Percentiles rank a stretch among this genome's conserved stretches.
phyloP scores from a whole-genome alignment of 2,797 vertebrate genomes.

The Cyclura pinguis region DNA sequence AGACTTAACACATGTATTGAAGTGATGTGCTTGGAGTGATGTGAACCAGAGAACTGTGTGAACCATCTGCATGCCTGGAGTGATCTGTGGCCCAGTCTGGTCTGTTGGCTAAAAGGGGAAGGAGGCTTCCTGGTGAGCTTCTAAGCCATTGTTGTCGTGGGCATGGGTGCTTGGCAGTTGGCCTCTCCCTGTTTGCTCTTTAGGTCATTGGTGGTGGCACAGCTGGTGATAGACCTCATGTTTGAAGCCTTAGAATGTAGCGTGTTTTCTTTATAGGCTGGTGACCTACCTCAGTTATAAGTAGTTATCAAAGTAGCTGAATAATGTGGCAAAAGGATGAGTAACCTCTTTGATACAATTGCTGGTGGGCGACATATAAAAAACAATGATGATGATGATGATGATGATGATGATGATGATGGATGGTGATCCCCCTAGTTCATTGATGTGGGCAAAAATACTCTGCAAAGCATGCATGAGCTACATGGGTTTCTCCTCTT shows the following conservation, averaged over 20 bases:
- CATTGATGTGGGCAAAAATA: background rate
- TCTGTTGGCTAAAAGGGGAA: background rate
- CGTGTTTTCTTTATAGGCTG: conserved; percentile 36
- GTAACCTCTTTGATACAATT: background rate
- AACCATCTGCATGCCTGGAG: too few relatives aligned
- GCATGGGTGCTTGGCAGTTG: background rate
- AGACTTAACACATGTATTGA: background rate
- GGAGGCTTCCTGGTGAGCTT: background rate
- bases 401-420: too few relatives aligned
- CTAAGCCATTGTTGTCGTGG: background rate
- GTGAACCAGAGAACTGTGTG: background rate
- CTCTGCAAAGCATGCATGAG: too few relatives aligned
- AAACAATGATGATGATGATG: background rate
- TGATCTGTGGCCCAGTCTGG: too few relatives aligned
- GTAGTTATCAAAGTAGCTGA: conserved; percentile 71
- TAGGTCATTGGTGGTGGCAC: conserved; percentile 1
- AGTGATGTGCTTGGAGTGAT: too few relatives aligned
- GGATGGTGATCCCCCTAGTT: background rate
- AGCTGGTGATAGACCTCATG: conserved; percentile 28
- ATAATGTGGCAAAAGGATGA: background rate
- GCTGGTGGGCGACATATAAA: background rate
- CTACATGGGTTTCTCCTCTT: background rate
- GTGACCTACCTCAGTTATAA: conserved; percentile 83
- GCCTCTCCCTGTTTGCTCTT: background rate
- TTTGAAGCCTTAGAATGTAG: conserved; percentile 45